Evolutionary conservation across 1,140 invertebrate species (phyloP).

Genomic region (Polypedilum pembai): DNA sequence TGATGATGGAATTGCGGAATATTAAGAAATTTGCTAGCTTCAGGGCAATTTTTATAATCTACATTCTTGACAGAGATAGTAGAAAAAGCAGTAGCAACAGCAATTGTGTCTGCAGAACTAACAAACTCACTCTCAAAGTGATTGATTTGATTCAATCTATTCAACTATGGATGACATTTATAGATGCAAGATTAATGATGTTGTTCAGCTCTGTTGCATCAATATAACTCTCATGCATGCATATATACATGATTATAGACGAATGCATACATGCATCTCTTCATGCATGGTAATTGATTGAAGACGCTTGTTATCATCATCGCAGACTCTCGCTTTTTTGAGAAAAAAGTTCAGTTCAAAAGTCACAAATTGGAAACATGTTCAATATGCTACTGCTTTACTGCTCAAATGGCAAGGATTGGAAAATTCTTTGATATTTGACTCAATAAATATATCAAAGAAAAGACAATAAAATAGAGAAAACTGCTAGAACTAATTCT

Average conservation of each 20-base stretch:
- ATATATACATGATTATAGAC: neutral
- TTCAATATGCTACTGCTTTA: neutral
- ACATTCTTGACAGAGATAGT: neutral
- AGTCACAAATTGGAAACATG: constrained; percentile 25
- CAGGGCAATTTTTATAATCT: no score
- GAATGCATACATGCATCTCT: neutral
- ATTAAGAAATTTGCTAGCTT: neutral
- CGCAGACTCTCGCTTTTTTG: neutral
- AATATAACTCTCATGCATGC: neutral
- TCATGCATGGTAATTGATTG: constrained; percentile 14
- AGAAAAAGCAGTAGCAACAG: no score
- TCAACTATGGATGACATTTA: constrained; percentile 18
- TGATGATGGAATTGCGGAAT: neutral
- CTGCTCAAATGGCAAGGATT: neutral
- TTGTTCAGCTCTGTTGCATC: neutral
- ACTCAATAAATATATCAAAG: no score
- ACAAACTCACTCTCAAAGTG: neutral
- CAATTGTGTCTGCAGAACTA: neutral
- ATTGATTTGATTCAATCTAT: neutral
- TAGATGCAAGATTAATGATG: constrained; percentile 20
- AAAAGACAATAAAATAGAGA: no score
- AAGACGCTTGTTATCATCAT: neutral
- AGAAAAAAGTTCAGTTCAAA: neutral
- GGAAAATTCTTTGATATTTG: neutral
- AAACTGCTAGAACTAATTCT: no score